A percentile compares a stretch with the other conserved stretches of the same genome.
These are phyloP conservation scores for Siniperca knerii DNA, from an alignment of 2,113 vertebrate species.

Conservation along the genomic window DNA sequence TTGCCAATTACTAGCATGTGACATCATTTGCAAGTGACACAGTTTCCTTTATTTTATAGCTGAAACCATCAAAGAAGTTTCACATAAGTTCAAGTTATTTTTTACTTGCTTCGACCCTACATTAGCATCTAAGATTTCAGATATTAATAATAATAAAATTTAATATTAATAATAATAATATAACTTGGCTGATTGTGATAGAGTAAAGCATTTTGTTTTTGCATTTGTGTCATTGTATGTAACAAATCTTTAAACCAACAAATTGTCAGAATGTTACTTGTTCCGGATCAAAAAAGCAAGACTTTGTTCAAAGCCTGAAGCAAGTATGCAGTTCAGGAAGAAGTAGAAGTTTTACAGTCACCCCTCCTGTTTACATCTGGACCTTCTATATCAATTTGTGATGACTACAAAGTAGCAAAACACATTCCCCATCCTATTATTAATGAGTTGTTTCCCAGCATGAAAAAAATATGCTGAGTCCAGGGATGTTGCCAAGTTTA, in stretches of 20 bases:
- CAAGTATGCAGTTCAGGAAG: background rate
- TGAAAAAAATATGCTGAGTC: slow-evolving; percentile 45
- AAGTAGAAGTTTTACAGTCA: slow-evolving; percentile 5
- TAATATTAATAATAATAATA: background rate
- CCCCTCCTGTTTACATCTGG: slow-evolving; percentile 13
- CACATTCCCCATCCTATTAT: slow-evolving; percentile 18
- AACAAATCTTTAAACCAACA: background rate
- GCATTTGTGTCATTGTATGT: background rate
- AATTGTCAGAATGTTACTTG: background rate
- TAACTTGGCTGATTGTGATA: background rate
- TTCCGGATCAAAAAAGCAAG: background rate
- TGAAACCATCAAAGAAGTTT: background rate
- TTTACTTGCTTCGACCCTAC: background rate
- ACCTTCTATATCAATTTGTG: background rate
- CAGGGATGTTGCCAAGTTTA: slow-evolving; percentile 11
- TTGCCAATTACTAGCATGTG: slow-evolving; percentile 19
- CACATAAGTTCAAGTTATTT: background rate
- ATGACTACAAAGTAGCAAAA: slow-evolving; percentile 35
- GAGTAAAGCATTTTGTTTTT: background rate
- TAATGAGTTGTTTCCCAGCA: slow-evolving; percentile 38
- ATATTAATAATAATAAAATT: background rate
- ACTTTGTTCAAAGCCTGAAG: background rate
- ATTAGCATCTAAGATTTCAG: background rate
- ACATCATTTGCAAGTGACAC: slow-evolving; percentile 27
- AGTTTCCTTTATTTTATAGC: background rate